Evolutionary conservation across 2,888 invertebrate genomes (phyloP).

Genomic region (Melieria omissa): DNA sequence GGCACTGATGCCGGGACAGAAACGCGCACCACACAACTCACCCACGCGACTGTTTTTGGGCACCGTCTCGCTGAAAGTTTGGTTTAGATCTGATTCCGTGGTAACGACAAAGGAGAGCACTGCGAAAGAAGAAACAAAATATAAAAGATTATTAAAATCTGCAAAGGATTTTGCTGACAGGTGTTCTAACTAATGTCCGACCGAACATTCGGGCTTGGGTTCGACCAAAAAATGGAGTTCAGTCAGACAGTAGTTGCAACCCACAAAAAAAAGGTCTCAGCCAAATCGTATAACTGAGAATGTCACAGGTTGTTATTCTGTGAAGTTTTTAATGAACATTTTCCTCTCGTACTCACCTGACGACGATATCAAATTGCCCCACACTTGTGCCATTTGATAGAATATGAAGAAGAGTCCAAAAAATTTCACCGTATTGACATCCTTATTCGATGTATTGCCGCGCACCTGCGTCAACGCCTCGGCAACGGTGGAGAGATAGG

Average conservation of each 20-base stretch:
- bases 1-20: conserved; percentile 73
- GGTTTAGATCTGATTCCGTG: conserved; percentile 43
- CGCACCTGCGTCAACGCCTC: conserved; percentile 80
- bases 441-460: conserved; percentile 71
- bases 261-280: too few species aligned
- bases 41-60: conserved; percentile 64
- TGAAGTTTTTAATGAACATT: too few species aligned
- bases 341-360: conserved; percentile 75
- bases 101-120: conserved; percentile 54
- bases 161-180: too few species aligned
- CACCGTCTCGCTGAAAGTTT: conserved; percentile 26
- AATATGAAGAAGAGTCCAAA: conserved; percentile 97
- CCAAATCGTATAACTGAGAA: too few species aligned
- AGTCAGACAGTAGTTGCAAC: too few species aligned
- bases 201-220: too few species aligned
- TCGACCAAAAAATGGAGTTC: too few species aligned
- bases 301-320: too few species aligned
- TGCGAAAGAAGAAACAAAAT: conserved; percentile 21
- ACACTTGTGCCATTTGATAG: conserved; percentile 94
- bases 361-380: conserved; percentile 92
- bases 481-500: conserved; percentile 86
- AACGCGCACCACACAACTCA: conserved; percentile 79
- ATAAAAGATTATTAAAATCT: background rate
- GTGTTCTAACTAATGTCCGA: too few species aligned
- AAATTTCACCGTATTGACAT: conserved; percentile 87